Conservation (phyloP, 1,140 invertebrate species). For the Ptiloglossa arizonensis region DNA sequence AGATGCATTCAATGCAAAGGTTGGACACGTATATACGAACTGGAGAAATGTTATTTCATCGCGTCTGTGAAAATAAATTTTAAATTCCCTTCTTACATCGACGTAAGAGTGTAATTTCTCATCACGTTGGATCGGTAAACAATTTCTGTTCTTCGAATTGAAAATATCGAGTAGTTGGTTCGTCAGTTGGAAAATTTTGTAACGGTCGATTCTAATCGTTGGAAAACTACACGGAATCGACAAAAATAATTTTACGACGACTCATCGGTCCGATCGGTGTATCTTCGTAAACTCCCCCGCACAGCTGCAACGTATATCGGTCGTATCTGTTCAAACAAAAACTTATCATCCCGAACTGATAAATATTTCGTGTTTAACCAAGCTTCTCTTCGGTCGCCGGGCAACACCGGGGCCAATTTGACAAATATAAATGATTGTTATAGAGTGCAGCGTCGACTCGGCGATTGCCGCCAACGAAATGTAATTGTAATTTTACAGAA, state of each 20-base stretch:
- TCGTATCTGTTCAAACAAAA: constrained; percentile 21
- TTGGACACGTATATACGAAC: no score
- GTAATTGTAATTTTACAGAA: constrained; percentile 53
- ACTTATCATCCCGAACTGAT: constrained; percentile 15
- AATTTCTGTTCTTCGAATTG: neutral
- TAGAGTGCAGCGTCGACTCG: constrained; percentile 18
- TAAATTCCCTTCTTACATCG: no score
- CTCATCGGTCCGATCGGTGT: neutral
- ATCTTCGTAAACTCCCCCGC: neutral
- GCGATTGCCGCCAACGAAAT: constrained; percentile 25
- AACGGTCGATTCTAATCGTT: no score
- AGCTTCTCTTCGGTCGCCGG: neutral
- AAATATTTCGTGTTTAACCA: constrained; percentile 41
- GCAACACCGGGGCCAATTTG: constrained; percentile 28
- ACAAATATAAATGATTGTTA: constrained; percentile 49
- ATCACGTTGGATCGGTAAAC: no score
- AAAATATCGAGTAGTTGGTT: no score
- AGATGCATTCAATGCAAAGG: no score
- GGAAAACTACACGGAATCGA: no score
- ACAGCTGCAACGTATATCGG: neutral
- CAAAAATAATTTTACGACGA: neutral
- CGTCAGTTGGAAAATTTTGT: no score
- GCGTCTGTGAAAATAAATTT: no score
- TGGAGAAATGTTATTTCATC: no score
- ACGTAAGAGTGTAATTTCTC: no score